Base-by-base conservation (phyloP, 37 sponge, comb jelly and placozoan species). In the Geodia barretti region DNA sequence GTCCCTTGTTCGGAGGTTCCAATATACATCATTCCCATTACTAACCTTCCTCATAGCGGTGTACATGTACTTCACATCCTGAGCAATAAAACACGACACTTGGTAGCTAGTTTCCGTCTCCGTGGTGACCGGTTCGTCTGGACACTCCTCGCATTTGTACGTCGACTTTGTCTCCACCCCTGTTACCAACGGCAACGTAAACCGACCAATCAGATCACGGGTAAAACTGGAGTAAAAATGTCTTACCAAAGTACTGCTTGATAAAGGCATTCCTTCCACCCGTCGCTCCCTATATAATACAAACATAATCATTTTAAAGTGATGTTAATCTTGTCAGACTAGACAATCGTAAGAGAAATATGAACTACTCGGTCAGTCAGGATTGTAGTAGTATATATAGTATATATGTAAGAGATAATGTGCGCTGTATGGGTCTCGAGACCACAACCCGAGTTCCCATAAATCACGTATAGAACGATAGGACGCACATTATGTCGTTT, bases 61-160 rank as follows among this genome's bases (percentile, higher is more conserved):
- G 28, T 85, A 79, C 72, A 95, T 74, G 69, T 97, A 97, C 61
- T 92, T 92, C 26, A 95, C 80, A 61, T 97, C 98, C 86, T 91
- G 89, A 30, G 81, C 62, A 14, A 97, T 97, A 77, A 92, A 95
- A 72, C 98, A 97, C 8, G 89, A 79, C 72, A 97, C 75, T 41
- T 97, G 98, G 37, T 76, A 81, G 47, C 64, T 62, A 37, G 78
- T 87, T 76, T 97, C 98, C 20, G 58, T 59, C 63, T 90, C 88
- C 69, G 66, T 41, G 0, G 76, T 82, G 61, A 84, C 95, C 17
- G 83, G 82, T 59, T 97, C 98, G 3, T 87, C 88, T 26, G 71
- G 73, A 20, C 68, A 80, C 74, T 97, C 98, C 35, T 82, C 58
- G 68, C 98, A 97, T 64, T 92, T 90, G 80, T 88, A 80, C 14